phyloP scores from a whole-genome alignment of 2,888 invertebrate species.

The Nephrotoma guestfalica region DNA sequence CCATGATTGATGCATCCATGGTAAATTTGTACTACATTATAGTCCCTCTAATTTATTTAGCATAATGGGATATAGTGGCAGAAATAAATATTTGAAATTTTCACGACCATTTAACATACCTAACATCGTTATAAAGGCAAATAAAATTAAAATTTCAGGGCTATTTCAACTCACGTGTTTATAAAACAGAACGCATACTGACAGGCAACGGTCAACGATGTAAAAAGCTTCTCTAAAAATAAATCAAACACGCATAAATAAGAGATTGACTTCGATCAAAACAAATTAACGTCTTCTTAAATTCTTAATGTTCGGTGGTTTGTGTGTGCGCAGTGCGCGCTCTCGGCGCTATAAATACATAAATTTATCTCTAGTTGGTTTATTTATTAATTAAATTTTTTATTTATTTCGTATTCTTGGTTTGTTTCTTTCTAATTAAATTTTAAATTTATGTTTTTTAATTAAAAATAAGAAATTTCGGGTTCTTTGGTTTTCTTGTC shows the following conservation, averaged over 20 bases:
- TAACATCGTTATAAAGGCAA: background rate
- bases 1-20: background rate
- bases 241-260: background rate
- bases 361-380: background rate
- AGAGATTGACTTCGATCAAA: background rate
- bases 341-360: background rate
- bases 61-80: background rate
- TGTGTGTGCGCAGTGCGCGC: background rate
- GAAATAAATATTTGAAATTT: background rate
- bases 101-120: background rate
- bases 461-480: background rate
- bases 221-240: background rate
- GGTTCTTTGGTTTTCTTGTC: background rate
- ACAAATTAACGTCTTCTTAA: background rate
- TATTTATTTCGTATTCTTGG: background rate
- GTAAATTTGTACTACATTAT: background rate
- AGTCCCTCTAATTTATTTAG: background rate
- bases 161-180: background rate
- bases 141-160: background rate
- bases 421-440: background rate
- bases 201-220: background rate
- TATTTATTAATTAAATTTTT: background rate
- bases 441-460: background rate
- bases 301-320: background rate
- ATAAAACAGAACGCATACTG: background rate